Evolutionary conservation across 2,888 invertebrate genomes (phyloP).

Genomic region (Drosophila macrospina): DNA sequence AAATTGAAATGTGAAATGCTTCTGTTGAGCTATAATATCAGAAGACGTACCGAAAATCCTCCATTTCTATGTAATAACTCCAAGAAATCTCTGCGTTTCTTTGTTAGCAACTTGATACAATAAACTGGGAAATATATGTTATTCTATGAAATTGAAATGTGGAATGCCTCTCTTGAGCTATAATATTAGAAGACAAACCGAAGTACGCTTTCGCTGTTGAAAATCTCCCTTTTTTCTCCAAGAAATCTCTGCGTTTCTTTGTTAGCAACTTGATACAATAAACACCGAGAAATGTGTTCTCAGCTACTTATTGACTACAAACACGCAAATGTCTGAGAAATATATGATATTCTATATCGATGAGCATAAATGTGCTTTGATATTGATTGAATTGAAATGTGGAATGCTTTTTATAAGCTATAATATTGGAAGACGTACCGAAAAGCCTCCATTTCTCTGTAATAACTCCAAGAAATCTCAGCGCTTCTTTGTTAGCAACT

Average conservation of each 20-base stretch:
- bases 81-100: not conserved
- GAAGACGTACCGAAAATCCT: no score
- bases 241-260: slow-evolving; percentile 1
- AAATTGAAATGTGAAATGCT: not conserved
- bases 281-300: not conserved
- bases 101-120: slow-evolving; percentile 1
- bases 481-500: not conserved
- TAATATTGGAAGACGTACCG: no score
- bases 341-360: not conserved
- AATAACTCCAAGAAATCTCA: slow-evolving; percentile 6
- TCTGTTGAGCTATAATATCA: no score
- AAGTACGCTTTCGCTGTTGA: no score
- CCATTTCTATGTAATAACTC: no score
- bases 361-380: no score
- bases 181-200: no score
- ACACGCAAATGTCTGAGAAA: not conserved
- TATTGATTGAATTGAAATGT: not conserved
- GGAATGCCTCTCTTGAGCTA: no score
- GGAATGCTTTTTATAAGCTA: no score
- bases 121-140: not conserved
- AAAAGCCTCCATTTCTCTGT: no score
- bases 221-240: no score
- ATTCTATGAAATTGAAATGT: not conserved
- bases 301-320: not conserved
- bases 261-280: not conserved